Conservation (phyloP, 2,888 invertebrate species). For the Thereva nobilitata region DNA sequence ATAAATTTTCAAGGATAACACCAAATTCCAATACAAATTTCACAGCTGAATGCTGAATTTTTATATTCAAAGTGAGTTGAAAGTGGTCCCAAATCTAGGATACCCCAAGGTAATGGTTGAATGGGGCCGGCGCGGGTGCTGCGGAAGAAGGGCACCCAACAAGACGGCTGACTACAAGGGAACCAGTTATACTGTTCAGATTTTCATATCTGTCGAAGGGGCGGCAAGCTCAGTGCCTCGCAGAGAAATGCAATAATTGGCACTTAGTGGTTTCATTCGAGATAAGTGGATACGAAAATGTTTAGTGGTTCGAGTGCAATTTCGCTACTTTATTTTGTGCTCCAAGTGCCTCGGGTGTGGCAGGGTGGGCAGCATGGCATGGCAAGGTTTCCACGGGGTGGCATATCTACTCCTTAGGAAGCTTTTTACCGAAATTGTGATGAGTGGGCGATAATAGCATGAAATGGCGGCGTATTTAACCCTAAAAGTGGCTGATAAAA, state of each 20-base stretch:
- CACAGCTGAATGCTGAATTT: constrained; percentile 27
- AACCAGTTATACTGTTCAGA: background rate
- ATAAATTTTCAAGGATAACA: constrained; percentile 38
- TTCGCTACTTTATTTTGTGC: background rate
- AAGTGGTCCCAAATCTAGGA: background rate
- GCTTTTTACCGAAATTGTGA: no score
- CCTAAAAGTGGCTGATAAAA: no score
- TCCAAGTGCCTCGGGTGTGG: no score
- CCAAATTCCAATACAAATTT: constrained; percentile 38
- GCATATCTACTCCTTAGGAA: background rate
- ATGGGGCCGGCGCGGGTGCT: background rate
- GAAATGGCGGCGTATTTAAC: no score
- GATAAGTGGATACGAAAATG: constrained; percentile 25
- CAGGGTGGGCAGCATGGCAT: no score
- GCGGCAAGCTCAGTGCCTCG: constrained; percentile 12
- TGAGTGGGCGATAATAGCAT: no score
- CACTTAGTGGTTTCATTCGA: constrained; percentile 31
- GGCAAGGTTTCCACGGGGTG: background rate
- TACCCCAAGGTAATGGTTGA: constrained; percentile 11
- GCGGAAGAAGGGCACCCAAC: background rate
- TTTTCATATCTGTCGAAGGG: constrained; percentile 4
- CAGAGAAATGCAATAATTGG: constrained; percentile 33
- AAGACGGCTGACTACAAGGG: background rate
- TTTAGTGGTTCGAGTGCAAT: constrained; percentile 10
- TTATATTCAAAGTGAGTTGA: background rate